These are phyloP conservation scores for Naja naja DNA, from an alignment of 2,113 vertebrate genomes.

Conservation along the genomic window DNA sequence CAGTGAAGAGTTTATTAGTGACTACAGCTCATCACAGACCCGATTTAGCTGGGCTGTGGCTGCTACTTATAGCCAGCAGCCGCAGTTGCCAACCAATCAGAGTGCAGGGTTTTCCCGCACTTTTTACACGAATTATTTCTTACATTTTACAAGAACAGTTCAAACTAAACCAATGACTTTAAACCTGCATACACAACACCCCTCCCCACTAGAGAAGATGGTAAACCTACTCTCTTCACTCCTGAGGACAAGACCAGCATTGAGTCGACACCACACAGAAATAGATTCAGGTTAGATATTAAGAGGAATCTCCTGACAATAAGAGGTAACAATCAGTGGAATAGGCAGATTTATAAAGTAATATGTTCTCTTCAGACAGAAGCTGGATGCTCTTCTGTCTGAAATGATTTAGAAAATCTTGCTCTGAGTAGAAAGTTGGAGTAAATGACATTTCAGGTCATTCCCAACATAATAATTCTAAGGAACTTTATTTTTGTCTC, in stretches of 20 bases:
- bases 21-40: too few relatives aligned
- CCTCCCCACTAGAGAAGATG: not conserved
- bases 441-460: not conserved
- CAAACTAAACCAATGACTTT: too few relatives aligned
- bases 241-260: not conserved
- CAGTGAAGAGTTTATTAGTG: too few relatives aligned
- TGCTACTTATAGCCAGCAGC: too few relatives aligned
- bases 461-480: not conserved
- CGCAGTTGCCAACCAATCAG: too few relatives aligned
- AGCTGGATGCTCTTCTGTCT: not conserved
- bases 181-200: too few relatives aligned
- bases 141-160: too few relatives aligned
- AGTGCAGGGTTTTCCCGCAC: too few relatives aligned
- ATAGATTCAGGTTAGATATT: not conserved
- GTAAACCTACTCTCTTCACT: not conserved
- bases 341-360: not conserved
- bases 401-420: not conserved
- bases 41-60: too few relatives aligned
- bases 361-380: not conserved
- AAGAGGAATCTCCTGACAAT: not conserved
- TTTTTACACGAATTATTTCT: too few relatives aligned
- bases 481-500: not conserved
- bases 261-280: not conserved
- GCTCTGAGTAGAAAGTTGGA: not conserved
- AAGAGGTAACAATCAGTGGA: not conserved